Evolutionary conservation across 1,140 invertebrate genomes (phyloP), one percentile per base, ranked within the genome.

Genomic region (Aporrectodea caliginosa): DNA sequence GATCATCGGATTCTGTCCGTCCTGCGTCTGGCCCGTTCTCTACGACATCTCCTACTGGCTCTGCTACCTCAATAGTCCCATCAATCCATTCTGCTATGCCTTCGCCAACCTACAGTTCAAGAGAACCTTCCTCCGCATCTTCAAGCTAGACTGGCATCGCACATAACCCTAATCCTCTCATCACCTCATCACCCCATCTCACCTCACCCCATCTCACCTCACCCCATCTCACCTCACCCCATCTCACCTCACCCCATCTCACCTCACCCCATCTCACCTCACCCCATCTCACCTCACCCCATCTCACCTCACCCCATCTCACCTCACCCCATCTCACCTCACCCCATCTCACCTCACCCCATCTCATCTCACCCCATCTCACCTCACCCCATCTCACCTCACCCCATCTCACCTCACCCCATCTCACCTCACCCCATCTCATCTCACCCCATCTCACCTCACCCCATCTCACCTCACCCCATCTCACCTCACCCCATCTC

Each of bases 31-130:
- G 86, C 91, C 92, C 82, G 93, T 96, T 86, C 89, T 99, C 1
- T 99, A 97, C 88, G 95, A 97, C 92, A 97, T 99, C 88, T 95
- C 95, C 0, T 99, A 99, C 87, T 99, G 99, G 89, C 90, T 99
- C 22, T 99, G 98, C 89, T 99, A 99, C 86, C 94, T 97, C 71
- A 99, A 99, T 87, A 97, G 95, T 86, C 80, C 80, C 68, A 94
- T 99, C 87, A 98, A 99, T 90, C 98, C 98, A 12, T 98, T 99
- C 87, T 98, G 97, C 88, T 99, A 99, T 85, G 98, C 98, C 0
- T 89, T 99, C 79, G 97, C 98, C 78, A 99, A 99, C 90, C 95
- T 98, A 86, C 97, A 99, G 88, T 99, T 99, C 89, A 99, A 99
- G 89, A 97, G 98, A 87, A 98, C 98, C 32, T 99, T 99, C 86